Evolutionary conservation across 2,797 vertebrate species (phyloP), one percentile per base, ranked within the genome.

Genomic region (Ictinia mississippiensis): DNA sequence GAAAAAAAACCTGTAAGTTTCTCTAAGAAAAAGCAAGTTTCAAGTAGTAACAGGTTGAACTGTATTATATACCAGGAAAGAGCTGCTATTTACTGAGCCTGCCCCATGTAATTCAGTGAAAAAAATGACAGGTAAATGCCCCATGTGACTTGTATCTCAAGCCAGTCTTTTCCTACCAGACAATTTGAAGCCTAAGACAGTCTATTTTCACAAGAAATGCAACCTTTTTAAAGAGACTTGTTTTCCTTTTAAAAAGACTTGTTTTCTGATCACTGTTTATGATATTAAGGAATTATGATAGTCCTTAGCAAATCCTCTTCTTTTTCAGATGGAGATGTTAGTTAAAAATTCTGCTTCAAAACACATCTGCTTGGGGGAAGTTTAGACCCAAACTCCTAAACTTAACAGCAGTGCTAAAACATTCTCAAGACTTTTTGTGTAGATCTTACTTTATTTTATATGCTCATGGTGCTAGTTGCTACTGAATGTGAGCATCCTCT

Each of bases 241-340:
- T 96, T 97, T 96, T 96, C 95, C 25, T 49, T 89, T 72, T 68
- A 42, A 75, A 98, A 98, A 96, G 89, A 95, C 63, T 75, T 97
- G 94, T 96, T 97, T 96, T 95, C 94, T 96, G 47, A 89, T 95
- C 83, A 93, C 65, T 98, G 92, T 97, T 98, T 98, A 97, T 95
- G 97, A 93, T 97, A 97, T 92, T 97, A 72, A 91, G 47, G 94
- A 97, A 97, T 97, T 97, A 96, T 38, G 6, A 45, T 81, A 97
- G 92, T 87, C 88, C 94, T 95, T 94, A 87, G 63, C 4, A 90
- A 90, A 82, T 78, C 5, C 6, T 13, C 3, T 56, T 38, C 68
- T 85, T 93, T 96, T 97, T 91, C 96, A 95, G 72, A 96, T 95
- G 83, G 44, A 97, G 81, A 93, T 92, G 79, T 96, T 94, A 84